phyloP scores from a whole-genome alignment of 2,113 vertebrate species.

The Aramus guarauna region DNA sequence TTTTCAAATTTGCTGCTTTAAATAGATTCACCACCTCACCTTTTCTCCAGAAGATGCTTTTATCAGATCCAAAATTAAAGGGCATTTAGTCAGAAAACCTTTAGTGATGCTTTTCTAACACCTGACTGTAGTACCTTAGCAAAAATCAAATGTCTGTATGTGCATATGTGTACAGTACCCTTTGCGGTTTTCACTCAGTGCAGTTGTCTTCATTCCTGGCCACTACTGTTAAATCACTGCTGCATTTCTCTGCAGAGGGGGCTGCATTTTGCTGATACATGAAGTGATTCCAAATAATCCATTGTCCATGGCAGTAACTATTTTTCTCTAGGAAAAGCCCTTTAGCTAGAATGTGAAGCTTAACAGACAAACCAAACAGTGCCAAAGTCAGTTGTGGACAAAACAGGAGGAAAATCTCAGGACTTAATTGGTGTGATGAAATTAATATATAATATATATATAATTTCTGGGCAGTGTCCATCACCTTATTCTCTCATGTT shows the following conservation, averaged over 20 bases:
- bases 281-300: slow-evolving; percentile 7
- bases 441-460: neutral
- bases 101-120: neutral
- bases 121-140: neutral
- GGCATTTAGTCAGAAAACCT: neutral
- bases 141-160: neutral
- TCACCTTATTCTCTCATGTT: neutral
- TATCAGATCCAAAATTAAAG: neutral
- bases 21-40: neutral
- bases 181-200: neutral
- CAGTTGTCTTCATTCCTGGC: neutral
- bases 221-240: neutral
- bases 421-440: neutral
- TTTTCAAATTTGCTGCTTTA: slow-evolving; percentile 18
- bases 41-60: neutral
- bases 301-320: neutral
- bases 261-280: neutral
- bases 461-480: neutral
- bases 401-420: neutral
- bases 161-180: neutral
- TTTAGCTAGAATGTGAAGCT: neutral
- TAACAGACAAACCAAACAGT: neutral
- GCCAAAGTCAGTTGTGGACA: neutral
- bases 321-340: neutral
- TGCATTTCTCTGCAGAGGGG: neutral